Evolutionary conservation across 2,888 invertebrate species (phyloP).

Genomic region (Leptopilina syphax): DNA sequence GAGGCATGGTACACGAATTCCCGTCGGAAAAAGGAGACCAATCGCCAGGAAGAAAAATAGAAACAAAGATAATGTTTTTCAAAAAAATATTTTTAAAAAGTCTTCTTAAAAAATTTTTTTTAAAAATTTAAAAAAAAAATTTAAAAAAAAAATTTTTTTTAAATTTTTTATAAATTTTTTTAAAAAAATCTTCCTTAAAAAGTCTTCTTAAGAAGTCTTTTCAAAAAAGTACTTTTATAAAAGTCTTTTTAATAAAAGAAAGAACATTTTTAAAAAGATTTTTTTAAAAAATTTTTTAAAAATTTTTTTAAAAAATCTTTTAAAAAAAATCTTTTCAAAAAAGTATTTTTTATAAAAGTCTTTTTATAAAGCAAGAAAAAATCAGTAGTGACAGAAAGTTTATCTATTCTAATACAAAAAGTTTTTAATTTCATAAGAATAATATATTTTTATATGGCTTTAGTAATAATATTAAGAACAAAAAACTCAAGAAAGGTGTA

Average conservation of each 20-base stretch:
- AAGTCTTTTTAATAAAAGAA: not conserved
- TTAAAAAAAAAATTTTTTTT: too few relatives aligned
- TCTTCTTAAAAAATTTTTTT: too few relatives aligned
- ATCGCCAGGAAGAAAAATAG: not conserved
- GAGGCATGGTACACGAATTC: conserved; percentile 76
- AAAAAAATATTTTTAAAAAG: not conserved
- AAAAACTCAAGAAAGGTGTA: too few relatives aligned
- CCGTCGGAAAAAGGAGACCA: conserved; percentile 4
- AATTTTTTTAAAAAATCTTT: too few relatives aligned
- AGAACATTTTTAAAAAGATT: not conserved
- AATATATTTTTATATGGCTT: too few relatives aligned
- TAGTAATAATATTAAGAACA: too few relatives aligned
- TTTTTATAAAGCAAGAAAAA: not conserved
- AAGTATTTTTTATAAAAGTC: not conserved
- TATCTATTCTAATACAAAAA: too few relatives aligned
- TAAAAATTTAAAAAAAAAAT: too few relatives aligned
- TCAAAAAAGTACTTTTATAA: not conserved
- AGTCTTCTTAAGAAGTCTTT: not conserved
- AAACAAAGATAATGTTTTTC: not conserved
- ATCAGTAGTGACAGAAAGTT: not conserved
- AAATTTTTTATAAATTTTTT: too few relatives aligned
- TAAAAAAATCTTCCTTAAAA: too few relatives aligned
- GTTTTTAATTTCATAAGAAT: too few relatives aligned
- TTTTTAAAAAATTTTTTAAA: too few relatives aligned
- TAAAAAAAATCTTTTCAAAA: not conserved